Evolutionary conservation across 2,888 invertebrate genomes (phyloP).

Genomic region (Cryptosula pallasiana): DNA sequence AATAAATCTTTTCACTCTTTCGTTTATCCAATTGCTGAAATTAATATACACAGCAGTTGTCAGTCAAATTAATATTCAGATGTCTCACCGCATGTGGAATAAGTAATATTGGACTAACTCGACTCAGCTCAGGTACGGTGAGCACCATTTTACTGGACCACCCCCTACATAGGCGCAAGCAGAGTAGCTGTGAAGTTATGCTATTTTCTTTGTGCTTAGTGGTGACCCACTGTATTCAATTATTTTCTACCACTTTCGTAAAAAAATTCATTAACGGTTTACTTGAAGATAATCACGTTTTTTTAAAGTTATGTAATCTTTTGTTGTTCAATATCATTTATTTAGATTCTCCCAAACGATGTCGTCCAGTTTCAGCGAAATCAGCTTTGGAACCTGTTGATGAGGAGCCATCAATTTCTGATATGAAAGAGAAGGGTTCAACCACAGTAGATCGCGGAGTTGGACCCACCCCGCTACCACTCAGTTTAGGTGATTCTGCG

Average conservation of each 20-base stretch:
- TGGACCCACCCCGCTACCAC: slow-evolving; percentile 3
- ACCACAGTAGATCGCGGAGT: background rate
- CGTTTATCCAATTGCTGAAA: background rate
- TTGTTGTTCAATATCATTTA: no score
- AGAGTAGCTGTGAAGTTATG: no score
- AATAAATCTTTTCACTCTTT: background rate
- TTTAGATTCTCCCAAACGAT: slow-evolving; percentile 6
- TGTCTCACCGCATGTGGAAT: background rate
- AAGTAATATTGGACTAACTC: background rate
- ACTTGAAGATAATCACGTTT: no score
- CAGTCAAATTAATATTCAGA: slow-evolving; percentile 20
- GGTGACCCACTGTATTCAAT: no score
- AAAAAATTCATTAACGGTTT: no score
- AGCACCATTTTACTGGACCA: no score
- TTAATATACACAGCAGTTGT: slow-evolving; percentile 2
- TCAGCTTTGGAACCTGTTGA: background rate
- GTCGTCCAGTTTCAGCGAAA: background rate
- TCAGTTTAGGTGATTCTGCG: background rate
- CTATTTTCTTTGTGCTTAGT: no score
- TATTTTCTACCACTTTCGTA: no score
- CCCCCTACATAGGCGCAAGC: no score
- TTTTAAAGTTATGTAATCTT: no score
- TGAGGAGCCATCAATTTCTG: background rate
- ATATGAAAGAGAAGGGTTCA: background rate
- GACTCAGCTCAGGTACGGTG: no score